Percentiles rank a stretch among this genome's conserved stretches.
These are phyloP conservation scores for Nomada goodeniana DNA, from an alignment of 2,888 invertebrate genomes.

Conservation along the genomic window DNA sequence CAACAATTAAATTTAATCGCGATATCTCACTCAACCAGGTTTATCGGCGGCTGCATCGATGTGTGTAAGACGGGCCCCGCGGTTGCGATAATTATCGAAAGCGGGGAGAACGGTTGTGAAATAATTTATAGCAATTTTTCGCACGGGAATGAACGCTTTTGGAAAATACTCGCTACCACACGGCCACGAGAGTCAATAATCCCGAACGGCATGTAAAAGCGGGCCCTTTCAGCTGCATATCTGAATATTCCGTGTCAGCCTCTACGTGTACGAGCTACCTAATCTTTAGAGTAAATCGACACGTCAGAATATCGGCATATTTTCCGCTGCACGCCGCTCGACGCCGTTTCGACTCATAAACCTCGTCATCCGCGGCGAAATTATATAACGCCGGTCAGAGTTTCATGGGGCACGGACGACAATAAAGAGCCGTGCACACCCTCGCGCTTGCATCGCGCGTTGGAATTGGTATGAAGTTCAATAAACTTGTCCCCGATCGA, in stretches of 20 bases:
- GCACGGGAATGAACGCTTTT: slow-evolving; percentile 5
- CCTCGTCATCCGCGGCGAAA: slow-evolving; percentile 27
- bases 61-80: neutral
- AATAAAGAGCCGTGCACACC: slow-evolving; percentile 7
- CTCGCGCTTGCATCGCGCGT: neutral
- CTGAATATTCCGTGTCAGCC: slow-evolving; percentile 51
- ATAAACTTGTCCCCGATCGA: neutral
- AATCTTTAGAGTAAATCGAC: slow-evolving; percentile 59
- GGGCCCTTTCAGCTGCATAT: slow-evolving; percentile 37
- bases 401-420: slow-evolving; percentile 12
- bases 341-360: neutral
- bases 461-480: neutral
- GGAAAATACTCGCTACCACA: slow-evolving; percentile 1
- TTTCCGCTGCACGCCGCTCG: slow-evolving; percentile 5
- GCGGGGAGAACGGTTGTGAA: slow-evolving; percentile 5
- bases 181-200: slow-evolving; percentile 49
- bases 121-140: slow-evolving; percentile 7
- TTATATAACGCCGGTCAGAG: slow-evolving; percentile 16
- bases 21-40: neutral
- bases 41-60: neutral
- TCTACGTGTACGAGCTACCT: slow-evolving; percentile 45
- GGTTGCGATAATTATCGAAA: slow-evolving; percentile 9
- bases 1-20: neutral
- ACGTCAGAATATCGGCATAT: slow-evolving; percentile 57
- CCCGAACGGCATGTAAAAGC: slow-evolving; percentile 42